Evolutionary conservation across 1,140 invertebrate species (phyloP).

Genomic region (Lordiphosa clarofinis): DNA sequence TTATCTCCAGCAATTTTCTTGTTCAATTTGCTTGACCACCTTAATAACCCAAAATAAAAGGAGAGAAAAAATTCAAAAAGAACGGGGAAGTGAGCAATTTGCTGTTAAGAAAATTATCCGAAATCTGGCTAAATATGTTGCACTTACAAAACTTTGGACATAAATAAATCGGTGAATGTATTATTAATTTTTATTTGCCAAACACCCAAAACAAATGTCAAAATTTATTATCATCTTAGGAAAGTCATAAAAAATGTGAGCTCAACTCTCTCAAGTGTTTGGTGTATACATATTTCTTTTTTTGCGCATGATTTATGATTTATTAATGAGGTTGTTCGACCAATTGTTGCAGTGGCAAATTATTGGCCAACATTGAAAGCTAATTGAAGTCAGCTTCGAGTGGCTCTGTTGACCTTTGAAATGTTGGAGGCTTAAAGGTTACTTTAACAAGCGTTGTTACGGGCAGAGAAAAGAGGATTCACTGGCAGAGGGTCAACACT

Average conservation of each 20-base stretch:
- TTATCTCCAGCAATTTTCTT: constrained; percentile 37
- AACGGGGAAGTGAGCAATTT: constrained; percentile 49
- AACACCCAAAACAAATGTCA: constrained; percentile 15
- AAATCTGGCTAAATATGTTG: constrained; percentile 18
- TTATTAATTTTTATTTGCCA: constrained; percentile 34
- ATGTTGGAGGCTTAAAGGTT: constrained; percentile 30
- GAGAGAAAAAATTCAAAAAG: constrained; percentile 1
- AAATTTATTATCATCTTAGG: constrained; percentile 37
- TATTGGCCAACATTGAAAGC: constrained; percentile 33
- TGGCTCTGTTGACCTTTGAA: constrained; percentile 51
- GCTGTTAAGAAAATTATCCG: constrained; percentile 12
- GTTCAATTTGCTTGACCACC: constrained; percentile 59
- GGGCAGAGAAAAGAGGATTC: no score
- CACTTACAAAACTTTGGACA: constrained; percentile 33
- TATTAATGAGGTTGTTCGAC: constrained; percentile 52
- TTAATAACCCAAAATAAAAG: constrained; percentile 39
- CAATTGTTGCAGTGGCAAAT: constrained; percentile 44
- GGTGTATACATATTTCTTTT: constrained; percentile 27
- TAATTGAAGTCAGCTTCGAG: constrained; percentile 12
- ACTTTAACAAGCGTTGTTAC: neutral
- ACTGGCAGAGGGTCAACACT: no score
- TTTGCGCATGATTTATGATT: constrained; percentile 67
- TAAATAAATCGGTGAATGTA: constrained; percentile 28
- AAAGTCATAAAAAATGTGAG: constrained; percentile 39
- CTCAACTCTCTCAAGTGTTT: constrained; percentile 13